These are phyloP conservation scores for Cheilinus undulatus DNA, from an alignment of 2,113 vertebrate genomes.

Conservation along the genomic window DNA sequence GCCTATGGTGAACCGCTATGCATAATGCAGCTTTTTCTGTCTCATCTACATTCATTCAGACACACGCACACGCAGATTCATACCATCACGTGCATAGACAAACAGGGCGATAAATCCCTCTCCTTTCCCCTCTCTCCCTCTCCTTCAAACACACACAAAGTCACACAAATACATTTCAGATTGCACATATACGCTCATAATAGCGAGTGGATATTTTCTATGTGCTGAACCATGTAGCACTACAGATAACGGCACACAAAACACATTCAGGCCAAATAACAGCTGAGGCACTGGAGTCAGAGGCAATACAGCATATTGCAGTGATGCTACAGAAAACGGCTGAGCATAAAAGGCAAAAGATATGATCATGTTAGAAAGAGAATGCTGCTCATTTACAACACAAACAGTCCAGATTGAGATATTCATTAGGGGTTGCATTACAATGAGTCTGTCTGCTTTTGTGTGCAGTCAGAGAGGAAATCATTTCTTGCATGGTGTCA, in stretches of 20 bases:
- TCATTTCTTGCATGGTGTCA: slow-evolving; percentile 28
- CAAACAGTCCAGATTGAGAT: slow-evolving; percentile 53
- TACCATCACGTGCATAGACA: slow-evolving; percentile 69
- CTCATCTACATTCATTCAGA: slow-evolving; percentile 82
- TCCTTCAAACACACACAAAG: slow-evolving; percentile 60
- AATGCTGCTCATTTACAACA: slow-evolving; percentile 39
- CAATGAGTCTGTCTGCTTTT: slow-evolving; percentile 31
- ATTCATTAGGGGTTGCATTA: slow-evolving; percentile 33
- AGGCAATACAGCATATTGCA: slow-evolving; percentile 29
- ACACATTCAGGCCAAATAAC: slow-evolving; percentile 55
- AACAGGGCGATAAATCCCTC: slow-evolving; percentile 68
- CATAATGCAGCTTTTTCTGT: slow-evolving; percentile 85
- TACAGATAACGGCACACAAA: slow-evolving; percentile 59
- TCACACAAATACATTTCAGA: slow-evolving; percentile 59
- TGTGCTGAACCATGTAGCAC: slow-evolving; percentile 42
- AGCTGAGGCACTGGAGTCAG: slow-evolving; percentile 38
- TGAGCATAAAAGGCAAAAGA: slow-evolving; percentile 52
- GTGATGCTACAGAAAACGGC: slow-evolving; percentile 43
- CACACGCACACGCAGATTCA: slow-evolving; percentile 68
- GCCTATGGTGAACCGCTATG: slow-evolving; percentile 83
- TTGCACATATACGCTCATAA: slow-evolving; percentile 57
- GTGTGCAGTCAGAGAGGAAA: slow-evolving; percentile 35
- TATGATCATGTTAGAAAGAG: slow-evolving; percentile 48
- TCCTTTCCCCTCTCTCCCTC: slow-evolving; percentile 44
- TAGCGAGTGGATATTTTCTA: slow-evolving; percentile 45